Conservation (phyloP, 2,888 invertebrate genomes). For the Drosophila subquinaria region DNA sequence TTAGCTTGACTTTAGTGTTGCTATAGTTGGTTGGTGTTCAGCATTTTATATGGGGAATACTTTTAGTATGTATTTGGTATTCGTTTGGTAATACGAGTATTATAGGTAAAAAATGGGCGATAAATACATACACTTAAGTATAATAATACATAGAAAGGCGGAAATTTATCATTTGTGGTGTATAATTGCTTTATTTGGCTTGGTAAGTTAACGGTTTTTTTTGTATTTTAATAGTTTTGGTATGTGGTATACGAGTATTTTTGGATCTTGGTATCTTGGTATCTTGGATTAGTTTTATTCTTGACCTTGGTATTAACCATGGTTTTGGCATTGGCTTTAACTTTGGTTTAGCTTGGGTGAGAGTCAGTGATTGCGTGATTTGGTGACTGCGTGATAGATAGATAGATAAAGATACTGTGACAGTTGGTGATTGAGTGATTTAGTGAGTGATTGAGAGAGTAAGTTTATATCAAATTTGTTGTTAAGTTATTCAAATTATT, state of each 20-base stretch:
- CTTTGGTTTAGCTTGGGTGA: constrained; percentile 60
- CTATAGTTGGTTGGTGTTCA: constrained; percentile 32
- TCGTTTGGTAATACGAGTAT: neutral
- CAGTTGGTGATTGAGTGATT: constrained; percentile 59
- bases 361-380: constrained; percentile 62
- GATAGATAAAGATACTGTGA: constrained; percentile 50
- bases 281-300: constrained; percentile 13
- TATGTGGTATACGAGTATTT: constrained; percentile 25
- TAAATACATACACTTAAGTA: constrained; percentile 62
- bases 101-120: constrained; percentile 24
- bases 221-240: constrained; percentile 18
- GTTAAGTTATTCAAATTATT: constrained; percentile 52
- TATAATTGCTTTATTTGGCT: constrained; percentile 63
- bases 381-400: constrained; percentile 59
- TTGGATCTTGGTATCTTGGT: constrained; percentile 18
- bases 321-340: constrained; percentile 37
- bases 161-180: constrained; percentile 57
- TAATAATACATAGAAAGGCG: constrained; percentile 59
- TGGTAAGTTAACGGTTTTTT: constrained; percentile 47
- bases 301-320: constrained; percentile 45
- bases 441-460: constrained; percentile 60
- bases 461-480: constrained; percentile 55
- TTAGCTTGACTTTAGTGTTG: constrained; percentile 35
- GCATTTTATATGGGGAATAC: constrained; percentile 32
- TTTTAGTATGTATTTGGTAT: constrained; percentile 34